phyloP scores from a whole-genome alignment of 37 sponge, comb jelly and placozoan genomes.

The Agelas oroides region DNA sequence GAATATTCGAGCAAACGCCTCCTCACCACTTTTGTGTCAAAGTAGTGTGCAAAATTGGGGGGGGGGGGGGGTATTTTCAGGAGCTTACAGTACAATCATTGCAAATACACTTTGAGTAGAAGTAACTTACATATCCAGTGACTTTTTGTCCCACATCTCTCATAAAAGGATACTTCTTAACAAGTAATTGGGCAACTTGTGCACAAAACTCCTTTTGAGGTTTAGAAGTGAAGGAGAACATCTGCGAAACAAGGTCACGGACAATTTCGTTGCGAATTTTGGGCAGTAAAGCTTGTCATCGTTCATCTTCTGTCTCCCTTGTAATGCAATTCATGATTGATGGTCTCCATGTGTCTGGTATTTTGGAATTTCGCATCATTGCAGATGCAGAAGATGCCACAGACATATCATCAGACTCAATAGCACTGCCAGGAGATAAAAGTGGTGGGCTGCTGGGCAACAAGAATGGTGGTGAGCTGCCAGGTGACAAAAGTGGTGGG shows the following conservation, averaged over 20 bases:
- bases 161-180: slow-evolving; percentile 27
- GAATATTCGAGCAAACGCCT: too few relatives aligned
- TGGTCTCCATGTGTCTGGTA: slow-evolving; percentile 8
- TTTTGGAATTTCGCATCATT: background rate
- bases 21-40: too few relatives aligned
- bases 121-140: slow-evolving; percentile 28
- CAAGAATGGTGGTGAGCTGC: background rate
- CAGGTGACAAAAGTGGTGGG: too few relatives aligned
- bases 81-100: too few relatives aligned
- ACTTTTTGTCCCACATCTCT: slow-evolving; percentile 12
- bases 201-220: background rate
- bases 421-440: too few relatives aligned
- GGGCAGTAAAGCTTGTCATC: background rate
- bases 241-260: slow-evolving; percentile 1
- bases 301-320: slow-evolving; percentile 6
- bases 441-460: background rate
- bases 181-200: background rate
- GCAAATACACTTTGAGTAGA: too few relatives aligned
- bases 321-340: background rate
- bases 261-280: slow-evolving; percentile 12
- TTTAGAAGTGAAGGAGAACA: background rate
- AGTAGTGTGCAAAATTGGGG: too few relatives aligned
- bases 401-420: background rate
- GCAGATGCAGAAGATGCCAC: slow-evolving; percentile 11
- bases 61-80: too few relatives aligned